These are phyloP conservation scores for Ambastaia sidthimunki DNA, from an alignment of 2,797 vertebrate genomes.

Conservation along the genomic window DNA sequence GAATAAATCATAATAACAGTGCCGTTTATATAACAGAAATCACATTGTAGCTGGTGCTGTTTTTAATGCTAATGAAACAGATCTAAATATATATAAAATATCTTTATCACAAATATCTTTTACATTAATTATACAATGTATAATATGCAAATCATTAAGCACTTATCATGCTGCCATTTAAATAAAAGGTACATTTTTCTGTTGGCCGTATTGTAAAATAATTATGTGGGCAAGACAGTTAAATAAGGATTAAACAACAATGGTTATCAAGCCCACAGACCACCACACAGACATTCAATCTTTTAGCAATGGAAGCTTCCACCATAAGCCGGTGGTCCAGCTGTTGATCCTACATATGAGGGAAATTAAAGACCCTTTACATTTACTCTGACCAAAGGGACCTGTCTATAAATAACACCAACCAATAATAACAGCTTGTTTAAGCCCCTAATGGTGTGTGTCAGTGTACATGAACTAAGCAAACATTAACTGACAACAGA, in stretches of 20 bases:
- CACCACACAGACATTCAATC: background rate
- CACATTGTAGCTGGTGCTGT: no score
- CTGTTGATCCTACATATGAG: background rate
- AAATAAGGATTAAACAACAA: constrained; percentile 13
- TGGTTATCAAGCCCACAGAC: background rate
- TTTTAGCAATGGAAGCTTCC: background rate
- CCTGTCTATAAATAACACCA: background rate
- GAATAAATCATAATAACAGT: background rate
- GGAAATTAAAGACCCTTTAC: no score
- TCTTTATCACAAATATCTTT: no score
- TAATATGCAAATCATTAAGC: background rate
- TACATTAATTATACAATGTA: no score
- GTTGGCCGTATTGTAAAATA: constrained; percentile 26
- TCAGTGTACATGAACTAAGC: constrained; percentile 2
- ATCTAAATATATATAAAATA: no score
- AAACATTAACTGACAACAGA: constrained; percentile 35
- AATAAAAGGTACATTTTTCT: constrained; percentile 16
- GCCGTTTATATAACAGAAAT: no score
- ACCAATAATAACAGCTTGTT: background rate
- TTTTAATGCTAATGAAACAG: no score
- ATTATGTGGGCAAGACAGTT: constrained; percentile 28
- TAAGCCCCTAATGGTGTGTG: background rate
- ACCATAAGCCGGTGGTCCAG: background rate
- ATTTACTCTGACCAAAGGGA: background rate
- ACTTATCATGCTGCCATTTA: background rate